phyloP scores from a whole-genome alignment of 2,888 invertebrate species.

The Agrochola lychnidis region DNA sequence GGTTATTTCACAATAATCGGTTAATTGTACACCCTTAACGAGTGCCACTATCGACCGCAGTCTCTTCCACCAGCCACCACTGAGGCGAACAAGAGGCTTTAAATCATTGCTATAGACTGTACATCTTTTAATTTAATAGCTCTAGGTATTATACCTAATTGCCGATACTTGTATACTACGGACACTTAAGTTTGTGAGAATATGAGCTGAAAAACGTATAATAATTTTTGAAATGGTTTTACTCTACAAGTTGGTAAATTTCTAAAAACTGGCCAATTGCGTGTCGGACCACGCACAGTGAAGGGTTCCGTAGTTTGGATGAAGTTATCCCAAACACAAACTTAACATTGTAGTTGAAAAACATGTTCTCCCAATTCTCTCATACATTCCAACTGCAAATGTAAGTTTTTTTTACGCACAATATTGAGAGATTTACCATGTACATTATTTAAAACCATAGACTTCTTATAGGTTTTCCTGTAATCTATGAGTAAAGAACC shows the following conservation, averaged over 20 bases:
- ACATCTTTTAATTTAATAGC: not conserved
- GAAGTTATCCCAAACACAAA: no score
- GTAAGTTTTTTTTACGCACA: no score
- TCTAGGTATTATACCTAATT: not conserved
- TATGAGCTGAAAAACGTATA: not conserved
- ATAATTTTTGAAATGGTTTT: not conserved
- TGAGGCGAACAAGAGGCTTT: not conserved
- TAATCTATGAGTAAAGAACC: no score
- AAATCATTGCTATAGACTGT: constrained; percentile 8
- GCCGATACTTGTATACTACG: not conserved
- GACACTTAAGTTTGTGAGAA: not conserved
- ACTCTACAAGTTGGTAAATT: not conserved
- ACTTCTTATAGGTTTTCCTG: no score
- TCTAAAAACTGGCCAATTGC: not conserved
- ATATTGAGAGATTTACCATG: no score
- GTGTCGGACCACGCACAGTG: no score
- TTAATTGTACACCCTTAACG: constrained; percentile 84
- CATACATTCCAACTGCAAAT: no score
- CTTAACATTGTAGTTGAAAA: no score
- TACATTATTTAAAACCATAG: no score
- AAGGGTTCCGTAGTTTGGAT: no score
- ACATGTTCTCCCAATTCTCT: no score
- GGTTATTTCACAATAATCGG: constrained; percentile 84
- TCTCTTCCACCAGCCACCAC: constrained; percentile 11
- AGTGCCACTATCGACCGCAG: constrained; percentile 65